A percentile compares a stretch with the other conserved stretches of the same genome.
Conservation (phyloP, 64 coral and sea anemone genomes). For the Pocillopora verrucosa region DNA sequence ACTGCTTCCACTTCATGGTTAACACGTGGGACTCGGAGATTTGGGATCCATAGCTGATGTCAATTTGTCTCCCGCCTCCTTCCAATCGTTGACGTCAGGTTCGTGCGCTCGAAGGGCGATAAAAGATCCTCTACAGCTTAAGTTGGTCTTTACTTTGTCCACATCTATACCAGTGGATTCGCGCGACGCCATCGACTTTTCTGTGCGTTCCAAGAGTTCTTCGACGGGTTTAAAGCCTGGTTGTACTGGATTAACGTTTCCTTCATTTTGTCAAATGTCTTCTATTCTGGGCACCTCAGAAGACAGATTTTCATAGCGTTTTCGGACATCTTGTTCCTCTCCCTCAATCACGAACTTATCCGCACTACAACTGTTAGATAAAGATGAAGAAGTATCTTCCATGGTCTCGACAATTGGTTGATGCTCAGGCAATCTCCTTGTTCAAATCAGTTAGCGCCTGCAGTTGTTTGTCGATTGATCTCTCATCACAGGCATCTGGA, state of each 20-base stretch:
- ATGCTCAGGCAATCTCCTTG: slow-evolving; percentile 73
- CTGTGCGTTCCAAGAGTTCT: slow-evolving; percentile 62
- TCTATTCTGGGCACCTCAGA: slow-evolving; percentile 46
- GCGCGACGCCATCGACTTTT: slow-evolving; percentile 49
- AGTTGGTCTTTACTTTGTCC: slow-evolving; percentile 63
- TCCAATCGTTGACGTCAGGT: slow-evolving; percentile 46
- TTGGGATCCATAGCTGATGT: slow-evolving; percentile 64
- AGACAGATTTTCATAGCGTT: slow-evolving; percentile 73
- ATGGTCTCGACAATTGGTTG: slow-evolving; percentile 63
- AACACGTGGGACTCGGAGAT: slow-evolving; percentile 62
- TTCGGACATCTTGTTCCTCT: slow-evolving; percentile 78
- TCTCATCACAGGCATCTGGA: slow-evolving; percentile 63
- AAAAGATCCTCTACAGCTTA: slow-evolving; percentile 61
- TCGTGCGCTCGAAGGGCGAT: slow-evolving; percentile 51
- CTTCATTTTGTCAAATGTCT: slow-evolving; percentile 48
- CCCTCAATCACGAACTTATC: slow-evolving; percentile 91
- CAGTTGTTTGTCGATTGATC: slow-evolving; percentile 62
- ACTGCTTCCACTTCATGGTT: slow-evolving; percentile 61
- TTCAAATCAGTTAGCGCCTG: slow-evolving; percentile 66
- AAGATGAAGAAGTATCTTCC: slow-evolving; percentile 65
- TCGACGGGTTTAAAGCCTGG: slow-evolving; percentile 70
- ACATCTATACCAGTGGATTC: slow-evolving; percentile 73
- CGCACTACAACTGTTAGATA: slow-evolving; percentile 75
- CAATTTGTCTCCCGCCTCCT: slow-evolving; percentile 57
- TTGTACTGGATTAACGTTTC: slow-evolving; percentile 77